Base-by-base conservation (phyloP, 2,888 invertebrate species). In the Hyles lineata region DNA sequence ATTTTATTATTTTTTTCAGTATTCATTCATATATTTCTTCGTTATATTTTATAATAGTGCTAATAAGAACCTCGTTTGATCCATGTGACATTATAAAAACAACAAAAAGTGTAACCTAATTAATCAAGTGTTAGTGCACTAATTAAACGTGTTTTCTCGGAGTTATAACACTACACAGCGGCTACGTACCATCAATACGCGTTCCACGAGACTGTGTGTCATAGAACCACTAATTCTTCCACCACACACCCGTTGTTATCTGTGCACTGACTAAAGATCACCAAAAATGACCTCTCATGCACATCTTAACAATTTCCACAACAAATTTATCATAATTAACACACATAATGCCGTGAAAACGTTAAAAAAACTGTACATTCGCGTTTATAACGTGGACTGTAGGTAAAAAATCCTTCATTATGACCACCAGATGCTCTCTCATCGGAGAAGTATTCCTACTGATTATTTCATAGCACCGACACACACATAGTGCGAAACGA, bases 401-500 rank as follows among this genome's bases (percentile, higher is more conserved):
- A 70, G n/a, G 11, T 62, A 61, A 74, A 74, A 76, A 71, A 70
- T 73, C 17, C 23, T 50, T 71, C 75, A 73, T 71, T 29, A 52
- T 62, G 71, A 72, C 74, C 69, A 58, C 75, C 74, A 78, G 75
- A 76, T 74, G 76, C 74, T 67, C 70, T 73, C 70, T 74, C 73
- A 72, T 75, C 75, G 73, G 72, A 78, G 76, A 80, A 79, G 76
- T 84, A 80, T 82, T 81, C 82, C 85, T 91, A 93, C 93, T 93
- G 93, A 92, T 92, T 92, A 92, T 92, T 93, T 91, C 88, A 92
- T 89, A 83, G 83, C 75, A 77, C 79, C 79, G 23, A 82, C 79
- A 82, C 87, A 86, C 83, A 84, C 83, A 85, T 83, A 87, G 88
- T 89, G 84, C 90, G 86, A 85, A 90, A 88, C 87, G 85, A 86